Base-by-base conservation (phyloP, 2,797 vertebrate species). In the Rhabdomys pumilio region DNA sequence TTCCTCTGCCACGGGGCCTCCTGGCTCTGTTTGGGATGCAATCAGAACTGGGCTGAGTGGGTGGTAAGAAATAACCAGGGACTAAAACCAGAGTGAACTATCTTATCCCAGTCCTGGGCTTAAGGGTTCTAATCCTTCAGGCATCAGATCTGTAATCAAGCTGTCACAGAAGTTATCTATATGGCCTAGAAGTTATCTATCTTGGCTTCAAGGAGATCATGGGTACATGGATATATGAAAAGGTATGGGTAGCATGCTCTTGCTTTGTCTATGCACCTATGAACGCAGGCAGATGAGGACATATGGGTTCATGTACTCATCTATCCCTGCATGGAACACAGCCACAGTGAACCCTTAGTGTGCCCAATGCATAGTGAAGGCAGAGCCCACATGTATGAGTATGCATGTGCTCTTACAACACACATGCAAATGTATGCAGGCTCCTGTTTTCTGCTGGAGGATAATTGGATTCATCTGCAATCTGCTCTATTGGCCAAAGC, bases 401-500 rank as follows among this genome's bases (percentile, higher is more conserved):
- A 72, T 96, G 47, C 86, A 34, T 96, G 44, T 94, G 13, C 47
- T 47, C 86, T 86, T 65, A 92, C 84, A 96, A 87, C 79, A 89
- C n/a, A 38, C 69, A 22, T 90, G 63, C 50, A 95, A 90, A 95
- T 72, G 15, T 55, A 41, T 5, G 38, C 31, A 11, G 34, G 44
- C 93, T 44, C 17, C 26, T 92, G 61, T 97, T 98, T 98, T 97
- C 82, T 97, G 96, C 95, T 93, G 57, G 87, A 94, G 69, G 96
- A 97, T 97, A 87, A 98, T 95, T 93, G 90, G 96, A 95, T 98
- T 97, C 98, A 81, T 97, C 96, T 97, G 88, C 97, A 98, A 76
- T 95, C 67, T 97, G 81, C 59, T 97, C 81, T 97, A 80, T 96
- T 96, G 91, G 92, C 91, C 96, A 79, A 98, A 97, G 93, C 95